These are phyloP conservation scores for Drosophila vallismaia DNA, from an alignment of 2,888 invertebrate genomes.

Conservation along the genomic window DNA sequence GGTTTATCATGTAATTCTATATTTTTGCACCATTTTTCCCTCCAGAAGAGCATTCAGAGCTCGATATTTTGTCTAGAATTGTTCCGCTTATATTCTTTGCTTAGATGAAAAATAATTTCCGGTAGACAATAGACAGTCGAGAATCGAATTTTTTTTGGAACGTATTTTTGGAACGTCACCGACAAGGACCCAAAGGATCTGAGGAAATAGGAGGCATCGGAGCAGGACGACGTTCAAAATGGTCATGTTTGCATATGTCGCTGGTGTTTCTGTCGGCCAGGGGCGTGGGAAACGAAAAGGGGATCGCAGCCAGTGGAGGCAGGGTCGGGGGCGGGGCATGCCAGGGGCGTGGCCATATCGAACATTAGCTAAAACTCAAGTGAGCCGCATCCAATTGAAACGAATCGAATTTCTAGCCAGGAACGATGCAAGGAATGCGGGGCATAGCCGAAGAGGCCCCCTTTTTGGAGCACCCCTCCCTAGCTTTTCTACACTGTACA, in stretches of 20 bases:
- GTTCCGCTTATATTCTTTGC: conserved; percentile 36
- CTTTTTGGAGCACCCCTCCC: background rate
- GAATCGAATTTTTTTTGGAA: conserved; percentile 35
- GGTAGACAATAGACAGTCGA: conserved; percentile 55
- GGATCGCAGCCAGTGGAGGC: background rate
- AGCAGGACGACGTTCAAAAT: conserved; percentile 51
- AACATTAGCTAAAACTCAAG: conserved; percentile 77
- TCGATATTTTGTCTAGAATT: conserved; percentile 28
- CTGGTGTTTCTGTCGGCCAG: conserved; percentile 15
- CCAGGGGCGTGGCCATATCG: conserved; percentile 68
- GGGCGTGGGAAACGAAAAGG: background rate
- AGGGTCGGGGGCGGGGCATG: background rate
- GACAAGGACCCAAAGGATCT: conserved; percentile 31
- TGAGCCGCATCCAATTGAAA: conserved; percentile 74
- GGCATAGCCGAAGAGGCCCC: conserved; percentile 15
- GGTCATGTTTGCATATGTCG: conserved; percentile 74
- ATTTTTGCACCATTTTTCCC: background rate
- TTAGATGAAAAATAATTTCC: conserved; percentile 70
- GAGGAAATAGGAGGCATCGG: background rate
- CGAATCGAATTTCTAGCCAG: conserved; percentile 62
- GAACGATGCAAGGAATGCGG: conserved; percentile 40
- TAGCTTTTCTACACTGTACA: background rate
- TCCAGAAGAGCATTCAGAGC: conserved; percentile 22
- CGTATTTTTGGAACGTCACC: conserved; percentile 36
- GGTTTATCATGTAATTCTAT: too few relatives aligned